A percentile compares a stretch with the other conserved stretches of the same genome.
These are phyloP conservation scores for Trogon surrucura DNA, from an alignment of 2,113 vertebrate genomes.

Conservation along the genomic window DNA sequence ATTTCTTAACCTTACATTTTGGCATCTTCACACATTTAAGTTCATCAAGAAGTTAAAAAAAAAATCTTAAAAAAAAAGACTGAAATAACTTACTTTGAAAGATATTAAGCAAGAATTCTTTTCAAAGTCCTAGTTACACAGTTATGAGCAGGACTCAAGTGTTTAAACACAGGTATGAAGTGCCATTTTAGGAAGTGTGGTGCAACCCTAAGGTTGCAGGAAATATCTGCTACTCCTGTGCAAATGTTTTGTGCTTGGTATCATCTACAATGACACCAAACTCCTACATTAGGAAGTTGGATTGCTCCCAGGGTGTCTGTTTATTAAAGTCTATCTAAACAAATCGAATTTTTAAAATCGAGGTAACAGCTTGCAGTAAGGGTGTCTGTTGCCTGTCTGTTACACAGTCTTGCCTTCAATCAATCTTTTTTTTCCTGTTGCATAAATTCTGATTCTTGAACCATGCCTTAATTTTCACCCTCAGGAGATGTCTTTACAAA, in stretches of 20 bases:
- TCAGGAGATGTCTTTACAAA: not conserved
- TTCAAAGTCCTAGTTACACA: not conserved
- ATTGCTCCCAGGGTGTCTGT: not conserved
- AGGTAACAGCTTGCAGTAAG: not conserved
- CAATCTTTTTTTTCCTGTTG: not conserved
- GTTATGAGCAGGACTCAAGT: not conserved
- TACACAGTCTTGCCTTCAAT: not conserved
- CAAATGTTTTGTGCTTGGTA: not conserved
- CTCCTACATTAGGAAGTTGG: rapidly evolving
- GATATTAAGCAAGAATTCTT: not conserved
- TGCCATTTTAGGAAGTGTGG: not conserved
- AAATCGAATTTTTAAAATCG: not conserved
- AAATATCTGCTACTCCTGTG: not conserved
- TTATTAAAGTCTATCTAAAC: not conserved
- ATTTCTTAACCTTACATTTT: not conserved
- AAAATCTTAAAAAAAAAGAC: not conserved
- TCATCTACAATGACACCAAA: not conserved
- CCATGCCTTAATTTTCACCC: not conserved
- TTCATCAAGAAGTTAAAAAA: not conserved
- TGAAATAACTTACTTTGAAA: not conserved
- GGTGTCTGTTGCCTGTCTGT: not conserved
- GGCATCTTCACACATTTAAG: not conserved
- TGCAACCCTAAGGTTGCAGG: not conserved
- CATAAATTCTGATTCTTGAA: not conserved
- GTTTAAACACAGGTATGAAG: not conserved